Evolutionary conservation across 1,140 invertebrate genomes (phyloP).

Genomic region (Liolophura sinensis): DNA sequence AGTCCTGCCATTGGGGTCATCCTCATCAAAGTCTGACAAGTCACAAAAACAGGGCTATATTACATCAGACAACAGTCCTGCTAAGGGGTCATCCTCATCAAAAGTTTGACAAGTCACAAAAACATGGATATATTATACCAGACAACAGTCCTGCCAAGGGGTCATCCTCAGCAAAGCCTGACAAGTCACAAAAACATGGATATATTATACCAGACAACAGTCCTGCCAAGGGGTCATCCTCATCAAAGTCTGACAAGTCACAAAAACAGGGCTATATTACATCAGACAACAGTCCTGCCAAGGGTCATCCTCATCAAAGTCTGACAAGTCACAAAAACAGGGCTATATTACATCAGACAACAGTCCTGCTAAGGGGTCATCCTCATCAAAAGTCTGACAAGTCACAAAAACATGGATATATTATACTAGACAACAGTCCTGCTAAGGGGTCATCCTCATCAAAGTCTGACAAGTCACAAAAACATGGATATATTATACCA

Average conservation of each 20-base stretch:
- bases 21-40: neutral
- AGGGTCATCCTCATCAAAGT: neutral
- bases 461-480: too few species aligned
- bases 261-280: neutral
- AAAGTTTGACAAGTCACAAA: slow-evolving; percentile 12
- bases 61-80: neutral
- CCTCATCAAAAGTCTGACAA: slow-evolving; percentile 11
- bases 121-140: neutral
- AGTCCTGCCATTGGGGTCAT: neutral
- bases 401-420: slow-evolving; percentile 1
- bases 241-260: slow-evolving; percentile 10
- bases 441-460: too few species aligned
- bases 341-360: too few species aligned
- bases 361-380: slow-evolving; percentile 8
- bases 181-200: too few species aligned
- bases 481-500: too few species aligned
- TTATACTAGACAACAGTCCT: neutral
- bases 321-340: too few species aligned
- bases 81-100: slow-evolving; percentile 13
- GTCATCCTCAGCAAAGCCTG: neutral
- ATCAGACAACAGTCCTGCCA: neutral
- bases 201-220: neutral
- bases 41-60: too few species aligned
- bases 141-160: neutral
- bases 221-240: slow-evolving; percentile 10